Percentiles rank a stretch among this genome's conserved stretches.
phyloP scores from a whole-genome alignment of 2,797 vertebrate species.

The Gymnopithys bicolor region DNA sequence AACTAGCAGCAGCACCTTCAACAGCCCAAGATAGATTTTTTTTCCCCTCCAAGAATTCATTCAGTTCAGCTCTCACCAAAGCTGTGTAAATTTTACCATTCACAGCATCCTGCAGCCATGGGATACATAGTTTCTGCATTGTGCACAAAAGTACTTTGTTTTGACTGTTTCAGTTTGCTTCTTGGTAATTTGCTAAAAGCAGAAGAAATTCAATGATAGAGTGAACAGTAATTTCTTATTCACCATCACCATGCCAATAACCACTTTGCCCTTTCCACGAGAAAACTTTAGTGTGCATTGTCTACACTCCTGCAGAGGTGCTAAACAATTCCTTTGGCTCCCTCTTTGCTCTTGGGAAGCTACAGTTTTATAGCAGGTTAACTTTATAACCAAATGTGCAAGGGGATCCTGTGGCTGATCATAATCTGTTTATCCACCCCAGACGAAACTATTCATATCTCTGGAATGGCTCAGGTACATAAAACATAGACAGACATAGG shows the following conservation, averaged over 20 bases:
- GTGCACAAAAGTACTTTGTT: background rate
- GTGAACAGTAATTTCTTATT: background rate
- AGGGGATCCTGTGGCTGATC: background rate
- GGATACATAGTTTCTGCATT: background rate
- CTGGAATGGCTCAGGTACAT: background rate
- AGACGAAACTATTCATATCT: background rate
- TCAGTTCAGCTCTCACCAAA: background rate
- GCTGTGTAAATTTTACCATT: background rate
- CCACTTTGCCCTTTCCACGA: background rate
- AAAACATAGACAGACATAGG: background rate
- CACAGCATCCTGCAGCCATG: background rate
- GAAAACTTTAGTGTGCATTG: background rate
- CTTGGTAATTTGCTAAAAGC: background rate
- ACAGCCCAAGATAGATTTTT: background rate
- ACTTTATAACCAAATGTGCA: background rate
- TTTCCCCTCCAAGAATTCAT: background rate
- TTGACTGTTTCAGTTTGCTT: background rate
- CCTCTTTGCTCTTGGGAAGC: background rate
- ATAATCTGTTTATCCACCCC: background rate
- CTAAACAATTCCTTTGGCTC: background rate
- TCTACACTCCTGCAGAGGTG: background rate
- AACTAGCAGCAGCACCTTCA: background rate
- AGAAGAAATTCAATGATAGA: background rate
- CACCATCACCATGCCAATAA: background rate
- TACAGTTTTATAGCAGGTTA: background rate